phyloP scores from a whole-genome alignment of 2,888 invertebrate genomes.

The Oscheius sp. region DNA sequence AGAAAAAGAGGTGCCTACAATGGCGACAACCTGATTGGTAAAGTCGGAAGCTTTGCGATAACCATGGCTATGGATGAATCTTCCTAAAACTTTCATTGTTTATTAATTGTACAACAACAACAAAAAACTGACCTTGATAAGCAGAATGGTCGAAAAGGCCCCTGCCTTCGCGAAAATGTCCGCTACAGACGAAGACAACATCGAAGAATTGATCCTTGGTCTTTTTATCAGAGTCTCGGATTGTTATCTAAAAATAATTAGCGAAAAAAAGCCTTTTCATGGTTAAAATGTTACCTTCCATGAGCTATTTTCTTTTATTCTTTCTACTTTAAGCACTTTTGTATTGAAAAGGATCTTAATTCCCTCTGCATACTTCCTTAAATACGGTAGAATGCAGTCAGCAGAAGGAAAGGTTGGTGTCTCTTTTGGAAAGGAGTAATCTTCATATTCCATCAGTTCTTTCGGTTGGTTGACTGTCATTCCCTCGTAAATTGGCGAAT shows the following conservation, averaged over 20 bases:
- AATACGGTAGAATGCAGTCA: constrained; percentile 65
- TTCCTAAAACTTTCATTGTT: constrained; percentile 71
- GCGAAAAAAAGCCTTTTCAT: too few relatives aligned
- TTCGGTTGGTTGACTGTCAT: constrained; percentile 84
- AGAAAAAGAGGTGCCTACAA: constrained; percentile 89
- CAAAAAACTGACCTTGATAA: constrained; percentile 17
- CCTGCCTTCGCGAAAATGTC: constrained; percentile 70
- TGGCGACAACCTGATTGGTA: constrained; percentile 76
- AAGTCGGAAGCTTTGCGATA: constrained; percentile 82
- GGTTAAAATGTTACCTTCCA: constrained; percentile 7
- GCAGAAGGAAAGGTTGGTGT: constrained; percentile 78
- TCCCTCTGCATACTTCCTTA: constrained; percentile 46
- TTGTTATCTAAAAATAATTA: constrained; percentile 28
- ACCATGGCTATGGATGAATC: constrained; percentile 83
- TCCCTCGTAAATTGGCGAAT: constrained; percentile 85
- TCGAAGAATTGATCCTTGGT: constrained; percentile 76
- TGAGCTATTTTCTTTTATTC: constrained; percentile 35
- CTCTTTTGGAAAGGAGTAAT: constrained; percentile 79
- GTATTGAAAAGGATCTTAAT: constrained; percentile 41
- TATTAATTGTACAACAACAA: too few relatives aligned
- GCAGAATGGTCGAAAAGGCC: constrained; percentile 25
- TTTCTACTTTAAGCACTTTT: too few relatives aligned
- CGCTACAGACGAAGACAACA: constrained; percentile 84
- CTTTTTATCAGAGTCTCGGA: constrained; percentile 38
- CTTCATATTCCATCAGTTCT: constrained; percentile 90